Percentiles rank a stretch among this genome's conserved stretches.
Conservation (phyloP, 1,140 invertebrate species). For the Planococcus citri region DNA sequence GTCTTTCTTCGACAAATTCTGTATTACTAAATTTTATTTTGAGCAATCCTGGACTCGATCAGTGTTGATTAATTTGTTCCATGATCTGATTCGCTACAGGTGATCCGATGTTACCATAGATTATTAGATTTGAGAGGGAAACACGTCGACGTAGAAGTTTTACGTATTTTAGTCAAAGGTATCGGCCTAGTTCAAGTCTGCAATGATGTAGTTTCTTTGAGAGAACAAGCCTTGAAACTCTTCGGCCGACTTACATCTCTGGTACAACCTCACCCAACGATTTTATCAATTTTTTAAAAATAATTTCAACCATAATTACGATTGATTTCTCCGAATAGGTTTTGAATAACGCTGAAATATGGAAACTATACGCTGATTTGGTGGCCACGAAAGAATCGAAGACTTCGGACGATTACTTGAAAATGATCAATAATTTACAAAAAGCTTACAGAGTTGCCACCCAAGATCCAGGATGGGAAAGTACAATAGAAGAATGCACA, state of each 20-base stretch:
- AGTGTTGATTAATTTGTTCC: too few relatives aligned
- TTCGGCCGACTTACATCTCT: constrained; percentile 65
- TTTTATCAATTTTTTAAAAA: constrained; percentile 6
- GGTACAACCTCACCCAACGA: constrained; percentile 33
- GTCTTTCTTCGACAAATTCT: neutral
- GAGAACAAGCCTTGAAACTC: constrained; percentile 45
- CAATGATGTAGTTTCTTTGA: constrained; percentile 23
- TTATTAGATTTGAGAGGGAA: constrained; percentile 70
- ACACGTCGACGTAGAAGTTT: constrained; percentile 63
- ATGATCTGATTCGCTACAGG: too few relatives aligned
- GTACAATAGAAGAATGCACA: constrained; percentile 36
- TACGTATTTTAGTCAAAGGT: constrained; percentile 58
- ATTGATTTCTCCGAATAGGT: constrained; percentile 30
- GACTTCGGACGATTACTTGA: constrained; percentile 36
- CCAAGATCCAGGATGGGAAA: constrained; percentile 43
- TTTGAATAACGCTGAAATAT: constrained; percentile 54
- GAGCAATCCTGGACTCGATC: too few relatives aligned
- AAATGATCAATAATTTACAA: constrained; percentile 45
- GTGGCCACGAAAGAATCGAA: constrained; percentile 42
- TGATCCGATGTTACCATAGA: constrained; percentile 69
- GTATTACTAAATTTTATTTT: too few relatives aligned
- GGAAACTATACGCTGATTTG: constrained; percentile 65
- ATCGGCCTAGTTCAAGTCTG: constrained; percentile 45
- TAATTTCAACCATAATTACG: neutral
- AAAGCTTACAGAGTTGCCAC: constrained; percentile 38